Conservation (phyloP, 23 tunicate genomes). For the Aplidium turbinatum region DNA sequence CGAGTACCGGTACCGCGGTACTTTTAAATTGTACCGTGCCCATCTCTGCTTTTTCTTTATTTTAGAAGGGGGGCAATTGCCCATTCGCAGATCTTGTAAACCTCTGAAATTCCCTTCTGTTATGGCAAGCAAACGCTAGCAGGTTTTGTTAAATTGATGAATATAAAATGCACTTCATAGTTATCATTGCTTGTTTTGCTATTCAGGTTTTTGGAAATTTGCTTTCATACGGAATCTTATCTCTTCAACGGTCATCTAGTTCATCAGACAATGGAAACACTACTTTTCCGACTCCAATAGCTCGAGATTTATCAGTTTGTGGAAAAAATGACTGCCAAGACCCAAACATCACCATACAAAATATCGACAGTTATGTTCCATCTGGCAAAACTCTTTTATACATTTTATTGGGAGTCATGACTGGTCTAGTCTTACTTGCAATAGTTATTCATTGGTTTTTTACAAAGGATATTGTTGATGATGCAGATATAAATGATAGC, state of each 20-base stretch:
- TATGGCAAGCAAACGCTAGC: too few relatives aligned
- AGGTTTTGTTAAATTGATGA: not conserved
- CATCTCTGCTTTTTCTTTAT: too few relatives aligned
- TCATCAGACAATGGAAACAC: not conserved
- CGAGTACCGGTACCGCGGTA: too few relatives aligned
- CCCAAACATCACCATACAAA: slow-evolving; percentile 49
- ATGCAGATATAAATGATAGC: slow-evolving; percentile 14
- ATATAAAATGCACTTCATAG: too few relatives aligned
- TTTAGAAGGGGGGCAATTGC: too few relatives aligned
- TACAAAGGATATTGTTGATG: slow-evolving; percentile 6
- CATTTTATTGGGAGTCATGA: slow-evolving; percentile 54
- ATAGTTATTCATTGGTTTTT: slow-evolving; percentile 26
- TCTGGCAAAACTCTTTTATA: slow-evolving; percentile 25
- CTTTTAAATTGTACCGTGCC: too few relatives aligned
- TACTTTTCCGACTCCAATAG: not conserved
- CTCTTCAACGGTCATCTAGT: not conserved
- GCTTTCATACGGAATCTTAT: too few relatives aligned
- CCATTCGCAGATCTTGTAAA: too few relatives aligned
- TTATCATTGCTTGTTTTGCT: not conserved
- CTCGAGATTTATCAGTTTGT: slow-evolving; percentile 46
- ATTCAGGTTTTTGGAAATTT: slow-evolving; percentile 48
- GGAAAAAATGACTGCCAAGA: slow-evolving; percentile 82
- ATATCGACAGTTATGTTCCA: slow-evolving; percentile 54
- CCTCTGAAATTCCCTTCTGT: too few relatives aligned
- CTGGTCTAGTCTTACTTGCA: slow-evolving; percentile 30